Evolutionary conservation across 2,113 vertebrate genomes (phyloP).

Genomic region (Diadophis punctatus): DNA sequence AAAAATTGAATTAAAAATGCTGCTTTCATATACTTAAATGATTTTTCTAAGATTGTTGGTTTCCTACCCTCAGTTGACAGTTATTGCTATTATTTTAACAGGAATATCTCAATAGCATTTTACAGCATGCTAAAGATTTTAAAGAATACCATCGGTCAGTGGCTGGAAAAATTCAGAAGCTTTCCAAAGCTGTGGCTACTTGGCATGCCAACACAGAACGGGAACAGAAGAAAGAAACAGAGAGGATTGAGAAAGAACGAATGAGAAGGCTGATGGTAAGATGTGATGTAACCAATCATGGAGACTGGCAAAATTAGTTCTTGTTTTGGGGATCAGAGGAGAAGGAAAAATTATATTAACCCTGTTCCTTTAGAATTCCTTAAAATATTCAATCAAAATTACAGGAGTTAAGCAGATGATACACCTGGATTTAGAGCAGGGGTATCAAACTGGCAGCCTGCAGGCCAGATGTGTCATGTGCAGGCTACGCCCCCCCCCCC

Average conservation of each 20-base stretch:
- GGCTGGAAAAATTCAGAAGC: constrained; percentile 93
- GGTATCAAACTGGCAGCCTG: no score
- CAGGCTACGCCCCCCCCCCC: no score
- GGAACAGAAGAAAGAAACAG: constrained; percentile 97
- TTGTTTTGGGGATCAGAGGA: neutral
- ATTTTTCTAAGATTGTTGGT: neutral
- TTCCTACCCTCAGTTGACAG: neutral
- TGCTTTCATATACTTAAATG: accelerated
- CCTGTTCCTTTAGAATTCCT: neutral
- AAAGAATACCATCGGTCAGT: constrained; percentile 97
- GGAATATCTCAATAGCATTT: constrained; percentile 98
- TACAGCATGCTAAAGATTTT: constrained; percentile 98
- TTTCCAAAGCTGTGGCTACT: constrained; percentile 89
- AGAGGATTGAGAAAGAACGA: constrained; percentile 96
- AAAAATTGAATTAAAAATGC: neutral
- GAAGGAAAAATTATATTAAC: neutral
- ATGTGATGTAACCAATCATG: neutral
- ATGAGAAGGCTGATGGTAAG: constrained; percentile 97
- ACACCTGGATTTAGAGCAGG: neutral
- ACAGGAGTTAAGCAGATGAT: neutral
- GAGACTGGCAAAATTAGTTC: constrained; percentile 60
- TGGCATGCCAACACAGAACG: constrained; percentile 98
- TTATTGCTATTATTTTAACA: constrained; percentile 54
- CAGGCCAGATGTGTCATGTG: no score
- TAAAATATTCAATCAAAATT: neutral